Conservation (phyloP, 2,888 invertebrate genomes). For the Tyria jacobaeae region DNA sequence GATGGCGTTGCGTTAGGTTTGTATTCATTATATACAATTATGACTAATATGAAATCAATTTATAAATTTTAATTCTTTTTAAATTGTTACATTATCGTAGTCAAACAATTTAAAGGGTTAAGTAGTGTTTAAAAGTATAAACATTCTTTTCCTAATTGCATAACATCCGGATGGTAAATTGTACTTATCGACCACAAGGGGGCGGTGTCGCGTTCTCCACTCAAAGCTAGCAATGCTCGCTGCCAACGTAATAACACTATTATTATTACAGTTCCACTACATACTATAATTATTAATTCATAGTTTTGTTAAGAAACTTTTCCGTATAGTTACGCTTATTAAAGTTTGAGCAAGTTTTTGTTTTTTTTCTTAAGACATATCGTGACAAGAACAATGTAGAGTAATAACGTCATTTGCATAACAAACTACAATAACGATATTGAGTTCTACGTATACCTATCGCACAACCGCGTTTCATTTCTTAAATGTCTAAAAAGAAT, state of each 20-base stretch:
- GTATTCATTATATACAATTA: conserved; percentile 7
- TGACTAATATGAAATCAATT: background rate
- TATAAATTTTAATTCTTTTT: background rate
- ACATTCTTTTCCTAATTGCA: conserved; percentile 14
- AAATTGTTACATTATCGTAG: conserved; percentile 7
- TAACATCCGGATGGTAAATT: conserved; percentile 16
- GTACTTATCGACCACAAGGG: conserved; percentile 22
- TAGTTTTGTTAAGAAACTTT: conserved; percentile 30
- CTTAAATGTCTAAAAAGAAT: conserved; percentile 51
- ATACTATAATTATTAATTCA: conserved; percentile 28
- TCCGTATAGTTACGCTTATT: conserved; percentile 15
- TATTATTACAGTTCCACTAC: conserved; percentile 21
- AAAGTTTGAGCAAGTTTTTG: conserved; percentile 27
- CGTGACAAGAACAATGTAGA: conserved; percentile 26
- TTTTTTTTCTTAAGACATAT: conserved; percentile 13
- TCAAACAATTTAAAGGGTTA: conserved; percentile 5
- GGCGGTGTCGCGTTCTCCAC: conserved; percentile 27
- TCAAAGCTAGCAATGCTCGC: conserved; percentile 11
- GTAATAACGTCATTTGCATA: conserved; percentile 26
- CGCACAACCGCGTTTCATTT: no score
- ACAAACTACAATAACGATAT: conserved; percentile 18
- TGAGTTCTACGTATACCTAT: no score
- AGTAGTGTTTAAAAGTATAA: conserved; percentile 6
- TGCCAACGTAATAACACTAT: conserved; percentile 19
- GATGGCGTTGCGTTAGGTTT: conserved; percentile 62